phyloP scores from a whole-genome alignment of 2,888 invertebrate genomes.

The Oxycera nigricornis region DNA sequence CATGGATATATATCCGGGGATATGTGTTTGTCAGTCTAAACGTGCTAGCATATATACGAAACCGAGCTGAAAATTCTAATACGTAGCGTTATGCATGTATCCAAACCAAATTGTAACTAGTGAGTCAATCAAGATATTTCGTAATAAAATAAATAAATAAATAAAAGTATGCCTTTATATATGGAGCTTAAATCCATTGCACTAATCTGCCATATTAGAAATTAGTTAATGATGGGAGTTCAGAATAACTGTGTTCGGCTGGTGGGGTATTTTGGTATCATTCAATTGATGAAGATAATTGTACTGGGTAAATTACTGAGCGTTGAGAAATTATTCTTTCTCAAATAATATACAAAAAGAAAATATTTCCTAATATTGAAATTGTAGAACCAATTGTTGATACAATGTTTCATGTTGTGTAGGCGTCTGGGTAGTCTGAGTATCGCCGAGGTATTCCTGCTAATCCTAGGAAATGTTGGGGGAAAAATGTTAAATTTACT shows the following conservation, averaged over 20 bases:
- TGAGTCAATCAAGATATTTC: no score
- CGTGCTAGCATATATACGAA: no score
- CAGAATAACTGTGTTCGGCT: constrained; percentile 68
- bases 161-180: constrained; percentile 70
- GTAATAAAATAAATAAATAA: no score
- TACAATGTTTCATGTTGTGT: constrained; percentile 71
- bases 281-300: constrained; percentile 68
- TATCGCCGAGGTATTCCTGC: constrained; percentile 79
- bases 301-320: constrained; percentile 63
- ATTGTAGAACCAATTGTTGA: constrained; percentile 74
- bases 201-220: constrained; percentile 71
- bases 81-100: no score
- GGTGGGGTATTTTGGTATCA: constrained; percentile 68
- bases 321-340: constrained; percentile 67
- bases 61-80: no score
- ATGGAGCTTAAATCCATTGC: constrained; percentile 73
- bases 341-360: constrained; percentile 70
- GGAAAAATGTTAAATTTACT: constrained; percentile 82
- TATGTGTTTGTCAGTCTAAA: no score
- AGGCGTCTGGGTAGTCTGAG: constrained; percentile 74
- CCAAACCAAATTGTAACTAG: no score
- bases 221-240: constrained; percentile 67
- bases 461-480: constrained; percentile 77
- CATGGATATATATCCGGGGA: no score
- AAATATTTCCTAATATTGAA: constrained; percentile 67